A percentile compares a stretch with the other conserved stretches of the same genome.
phyloP scores from a whole-genome alignment of 92 coral and sea anemone genomes.

The Porites cylindrica region DNA sequence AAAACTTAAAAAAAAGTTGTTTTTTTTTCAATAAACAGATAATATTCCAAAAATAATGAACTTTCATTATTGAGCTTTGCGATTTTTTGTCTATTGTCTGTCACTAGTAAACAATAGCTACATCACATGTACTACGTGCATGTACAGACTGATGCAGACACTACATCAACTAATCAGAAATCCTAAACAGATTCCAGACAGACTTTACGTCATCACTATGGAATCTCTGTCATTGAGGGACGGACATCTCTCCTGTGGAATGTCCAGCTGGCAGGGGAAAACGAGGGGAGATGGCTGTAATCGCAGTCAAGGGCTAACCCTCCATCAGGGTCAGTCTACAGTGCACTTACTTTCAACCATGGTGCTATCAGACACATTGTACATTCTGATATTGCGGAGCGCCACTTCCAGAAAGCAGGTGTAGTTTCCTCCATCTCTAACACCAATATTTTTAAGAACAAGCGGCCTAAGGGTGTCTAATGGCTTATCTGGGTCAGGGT shows the following conservation, averaged over 20 bases:
- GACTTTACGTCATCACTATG: too few relatives aligned
- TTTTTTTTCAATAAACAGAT: neutral
- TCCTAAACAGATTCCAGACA: too few relatives aligned
- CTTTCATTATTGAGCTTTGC: neutral
- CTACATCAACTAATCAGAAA: too few relatives aligned
- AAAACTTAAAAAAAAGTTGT: too few relatives aligned
- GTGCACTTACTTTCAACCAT: slow-evolving; percentile 51
- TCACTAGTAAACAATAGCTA: neutral
- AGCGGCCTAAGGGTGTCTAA: slow-evolving; percentile 35
- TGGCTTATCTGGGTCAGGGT: slow-evolving; percentile 37
- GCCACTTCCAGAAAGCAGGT: slow-evolving; percentile 47
- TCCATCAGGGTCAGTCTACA: too few relatives aligned
- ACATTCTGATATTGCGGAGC: slow-evolving; percentile 12
- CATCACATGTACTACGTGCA: neutral
- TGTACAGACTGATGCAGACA: too few relatives aligned
- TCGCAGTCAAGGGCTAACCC: too few relatives aligned
- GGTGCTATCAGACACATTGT: slow-evolving; percentile 51
- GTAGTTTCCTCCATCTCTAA: slow-evolving; percentile 63
- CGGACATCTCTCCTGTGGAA: too few relatives aligned
- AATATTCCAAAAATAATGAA: neutral
- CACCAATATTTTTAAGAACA: neutral
- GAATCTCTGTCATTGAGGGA: too few relatives aligned
- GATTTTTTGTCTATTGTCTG: too few relatives aligned
- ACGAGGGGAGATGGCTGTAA: too few relatives aligned
- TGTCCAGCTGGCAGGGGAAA: too few relatives aligned